Evolutionary conservation across 2,797 vertebrate species (phyloP), one percentile per base, ranked within the genome.

Genomic region (Pterois miles): DNA sequence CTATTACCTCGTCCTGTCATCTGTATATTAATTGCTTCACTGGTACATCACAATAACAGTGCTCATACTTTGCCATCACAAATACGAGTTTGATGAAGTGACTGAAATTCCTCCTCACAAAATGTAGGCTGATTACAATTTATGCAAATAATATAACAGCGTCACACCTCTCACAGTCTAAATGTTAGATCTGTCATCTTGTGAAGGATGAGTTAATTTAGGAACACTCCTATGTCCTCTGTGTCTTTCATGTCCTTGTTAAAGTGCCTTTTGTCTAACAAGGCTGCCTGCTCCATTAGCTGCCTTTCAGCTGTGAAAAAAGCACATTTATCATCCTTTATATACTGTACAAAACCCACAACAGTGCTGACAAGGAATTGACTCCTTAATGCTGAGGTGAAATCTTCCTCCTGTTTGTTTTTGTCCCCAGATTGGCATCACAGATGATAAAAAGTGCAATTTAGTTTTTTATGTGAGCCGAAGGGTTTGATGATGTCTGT

Each of bases 271-370:
- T 90, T 88, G 85, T 91, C 86, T 87, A 86, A 88, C 85, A 89
- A 72, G 78, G 81, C 65, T 79, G 69, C 65, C 71, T 76, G 87
- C 91, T 86, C 92, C 92, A 94, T 94, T 94, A 94, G 88, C 90
- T 83, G 78, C 91, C 84, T 85, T 89, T 91, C 85, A 91, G 36
- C 86, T 92, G 85, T 85, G 92, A 92, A 91, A 91, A 88, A 87
- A 64, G 76, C 86, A 80, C 87, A 92, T 92, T 89, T 75, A 90
- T 94, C 91, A 93, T 93, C 89, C 80, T 92, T 86, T 84, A 71
- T 70, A 59, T 46, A 82, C 76, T 78, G 80, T 73, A 63, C 29
- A 78, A 86, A 85, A 68, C 31, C 34, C 66, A 68, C 67, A 72
- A 69, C 59, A 73, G 58, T 3, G 46, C 59, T 58, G 77, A 76